Base-by-base conservation (phyloP, 2,888 invertebrate species). In the Eumerus sabulonum region DNA sequence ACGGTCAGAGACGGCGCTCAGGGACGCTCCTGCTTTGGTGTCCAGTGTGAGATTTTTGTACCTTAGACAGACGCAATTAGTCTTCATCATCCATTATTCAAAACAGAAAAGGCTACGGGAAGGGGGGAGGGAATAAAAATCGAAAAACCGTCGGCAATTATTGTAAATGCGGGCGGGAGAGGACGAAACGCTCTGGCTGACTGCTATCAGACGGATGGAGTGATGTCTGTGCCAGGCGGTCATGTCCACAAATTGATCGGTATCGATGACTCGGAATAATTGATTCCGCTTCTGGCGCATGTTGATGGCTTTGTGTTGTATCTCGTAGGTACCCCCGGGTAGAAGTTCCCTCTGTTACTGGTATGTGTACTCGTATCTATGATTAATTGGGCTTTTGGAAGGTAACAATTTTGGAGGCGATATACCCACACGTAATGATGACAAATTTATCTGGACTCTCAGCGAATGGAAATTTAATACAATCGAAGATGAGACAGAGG, bases 31-130 rank as follows among this genome's bases (percentile, higher is more conserved):
- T 40, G 40, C 40, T 11, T 40, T 40, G 47, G 45, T 70, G 79
- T 79, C 79, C 79, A 74, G 74, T 79, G 79, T 74, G 79, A 79
- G 79, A 79, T 74, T 68, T 79, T 74, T 68, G 79, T 79, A 70
- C 64, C 74, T 63, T 53, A 59, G 79, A 79, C 79, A 74, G 79
- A 70, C 74, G 79, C 79, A 79, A 79, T 79, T 79, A 79, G 79
- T 79, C 79, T 79, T 79, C 79, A 74, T 79, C 79, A 74, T 64
- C 74, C 79, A 74, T 70, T 79, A 79, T 79, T 74, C 79, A 50
- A 68, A 72, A 27, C 27, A 27, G 27, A 27, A 7, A 27, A 27
- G 27, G 7, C 2, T 27, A 27, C 2, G 27, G 7, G n/a, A n/a
- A n/a, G n/a, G n/a, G n/a, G n/a, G n/a, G n/a, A n/a, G n/a, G 7